Base-by-base conservation (phyloP, 2,797 vertebrate genomes). In the Channa striata region DNA sequence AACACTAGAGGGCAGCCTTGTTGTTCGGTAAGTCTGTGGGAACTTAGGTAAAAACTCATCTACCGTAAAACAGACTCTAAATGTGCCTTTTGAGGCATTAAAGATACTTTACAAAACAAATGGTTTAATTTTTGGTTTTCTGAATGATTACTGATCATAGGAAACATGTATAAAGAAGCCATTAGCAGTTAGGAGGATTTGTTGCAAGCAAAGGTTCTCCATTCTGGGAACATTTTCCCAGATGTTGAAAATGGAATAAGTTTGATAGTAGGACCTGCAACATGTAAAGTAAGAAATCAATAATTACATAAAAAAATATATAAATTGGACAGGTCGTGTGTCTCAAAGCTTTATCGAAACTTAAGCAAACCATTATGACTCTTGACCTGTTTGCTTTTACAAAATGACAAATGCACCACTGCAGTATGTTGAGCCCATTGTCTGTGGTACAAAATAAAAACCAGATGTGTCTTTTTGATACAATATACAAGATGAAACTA, bases 1-100 rank as follows among this genome's bases (percentile, higher is more conserved):
- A 53, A 87, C 90, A 89, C 69, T 37, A 91, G 91, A 88, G 87
- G 87, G 85, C 89, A 92, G 82, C 77, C 56, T 86, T 80, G 90
- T 42, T 48, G n/a, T 84, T 82, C 57, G n/a, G 30, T 59, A 47
- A 46, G 13, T 66, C 16, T 53, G 16, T 21, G 3, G 33, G 11
- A 12, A 25, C 9, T 7, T 14, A 43, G 23, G 30, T 0, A 49
- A 53, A 37, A 17, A 23, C 52, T 67, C 11, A n/a, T 43, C 5
- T 25, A 16, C 6, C 11, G 6, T 36, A 59, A 72, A 51, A 49
- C 9, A 20, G 17, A 44, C 8, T 50, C 25, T 59, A 36, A 59
- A 8, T 46, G 59, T 20, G 34, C 50, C 17, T 70, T 72, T 57
- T 42, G 0, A 43, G 34, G 14, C 25, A 30, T 30, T 49, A n/a